Evolutionary conservation across 2,888 invertebrate species (phyloP), one percentile per base, ranked within the genome.

Genomic region (Lagria hirta): DNA sequence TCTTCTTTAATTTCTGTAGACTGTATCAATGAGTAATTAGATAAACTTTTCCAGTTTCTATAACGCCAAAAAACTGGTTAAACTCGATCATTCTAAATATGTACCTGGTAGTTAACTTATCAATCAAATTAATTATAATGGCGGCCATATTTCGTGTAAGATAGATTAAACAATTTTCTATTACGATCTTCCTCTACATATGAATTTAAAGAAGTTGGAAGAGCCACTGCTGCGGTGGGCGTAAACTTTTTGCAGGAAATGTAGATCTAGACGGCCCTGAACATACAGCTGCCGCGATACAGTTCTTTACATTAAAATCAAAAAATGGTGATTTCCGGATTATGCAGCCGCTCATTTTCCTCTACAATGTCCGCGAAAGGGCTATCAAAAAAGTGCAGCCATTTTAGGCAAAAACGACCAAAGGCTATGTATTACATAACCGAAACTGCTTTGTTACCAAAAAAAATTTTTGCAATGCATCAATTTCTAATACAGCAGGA

Each of bases 1-100:
- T n/a, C n/a, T n/a, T n/a, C n/a, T n/a, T n/a, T n/a, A n/a, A n/a
- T n/a, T n/a, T n/a, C n/a, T n/a, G n/a, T n/a, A n/a, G n/a, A n/a
- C n/a, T n/a, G n/a, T n/a, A n/a, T n/a, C n/a, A n/a, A n/a, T n/a
- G n/a, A n/a, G n/a, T n/a, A n/a, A n/a, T n/a, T n/a, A n/a, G n/a
- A n/a, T n/a, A n/a, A n/a, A n/a, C n/a, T n/a, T n/a, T n/a, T n/a
- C n/a, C n/a, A n/a, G n/a, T n/a, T n/a, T n/a, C n/a, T n/a, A n/a
- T n/a, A n/a, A n/a, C n/a, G n/a, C n/a, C n/a, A n/a, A 30, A 17
- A 30, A 30, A 30, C 30, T 30, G 30, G 30, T 30, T 20, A 20
- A 21, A 30, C 30, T 20, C 18, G 20, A 30, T 21, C 20, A 30
- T 30, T 30, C 21, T 20, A 30, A 30, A 30, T 20, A n/a, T n/a